phyloP scores from a whole-genome alignment of 1,140 invertebrate genomes.

The Achatina immaculata region DNA sequence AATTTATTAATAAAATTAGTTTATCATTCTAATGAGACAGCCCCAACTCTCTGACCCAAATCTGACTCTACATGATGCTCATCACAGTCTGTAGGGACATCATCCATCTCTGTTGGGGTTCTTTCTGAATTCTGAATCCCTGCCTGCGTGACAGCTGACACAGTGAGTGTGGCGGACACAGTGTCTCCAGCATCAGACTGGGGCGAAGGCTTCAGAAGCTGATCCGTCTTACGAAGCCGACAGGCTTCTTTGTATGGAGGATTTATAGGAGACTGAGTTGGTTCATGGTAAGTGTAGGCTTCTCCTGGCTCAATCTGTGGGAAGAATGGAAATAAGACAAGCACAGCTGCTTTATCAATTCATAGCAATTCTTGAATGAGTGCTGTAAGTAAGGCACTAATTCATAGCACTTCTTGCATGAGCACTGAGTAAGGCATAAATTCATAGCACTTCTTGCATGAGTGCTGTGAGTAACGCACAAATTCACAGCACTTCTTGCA shows the following conservation, averaged over 20 bases:
- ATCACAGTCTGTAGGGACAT: neutral
- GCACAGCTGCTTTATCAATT: no score
- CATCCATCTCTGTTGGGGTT: neutral
- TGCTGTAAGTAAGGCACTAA: no score
- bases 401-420: no score
- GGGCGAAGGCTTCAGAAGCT: slow-evolving; percentile 54
- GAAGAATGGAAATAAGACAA: no score
- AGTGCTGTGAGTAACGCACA: no score
- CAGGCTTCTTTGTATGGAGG: slow-evolving; percentile 77
- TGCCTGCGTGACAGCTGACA: neutral
- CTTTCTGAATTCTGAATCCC: neutral
- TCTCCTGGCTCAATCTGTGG: slow-evolving; percentile 66
- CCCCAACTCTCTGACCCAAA: neutral
- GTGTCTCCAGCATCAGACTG: neutral
- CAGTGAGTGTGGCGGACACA: neutral
- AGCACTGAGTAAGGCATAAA: no score
- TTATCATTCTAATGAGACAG: no score
- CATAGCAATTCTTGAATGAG: no score
- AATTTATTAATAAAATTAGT: no score
- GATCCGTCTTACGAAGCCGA: slow-evolving; percentile 66
- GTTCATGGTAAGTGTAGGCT: slow-evolving; percentile 72
- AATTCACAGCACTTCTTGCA: no score
- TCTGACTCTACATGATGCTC: neutral
- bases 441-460: no score
- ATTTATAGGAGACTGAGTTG: slow-evolving; percentile 76